These are phyloP conservation scores for Alauda arvensis DNA, from an alignment of 2,797 vertebrate species.

Conservation along the genomic window DNA sequence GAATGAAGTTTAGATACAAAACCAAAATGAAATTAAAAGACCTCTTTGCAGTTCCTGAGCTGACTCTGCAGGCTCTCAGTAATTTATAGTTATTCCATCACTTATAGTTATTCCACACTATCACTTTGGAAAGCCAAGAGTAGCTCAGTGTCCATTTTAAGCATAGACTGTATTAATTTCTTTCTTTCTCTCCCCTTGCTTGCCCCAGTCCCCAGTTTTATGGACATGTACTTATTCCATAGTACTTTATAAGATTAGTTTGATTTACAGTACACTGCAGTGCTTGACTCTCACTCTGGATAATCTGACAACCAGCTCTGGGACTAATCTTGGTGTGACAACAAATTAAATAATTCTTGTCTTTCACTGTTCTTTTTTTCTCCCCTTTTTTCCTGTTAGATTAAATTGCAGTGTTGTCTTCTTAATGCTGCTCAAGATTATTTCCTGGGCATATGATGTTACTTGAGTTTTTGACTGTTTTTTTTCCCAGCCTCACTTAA, in stretches of 20 bases:
- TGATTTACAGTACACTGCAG: neutral
- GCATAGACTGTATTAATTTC: neutral
- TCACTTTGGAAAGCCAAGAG: neutral
- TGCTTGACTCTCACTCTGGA: neutral
- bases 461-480: neutral
- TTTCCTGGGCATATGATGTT: neutral
- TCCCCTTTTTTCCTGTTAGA: neutral
- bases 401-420: neutral
- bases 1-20: constrained; percentile 7
- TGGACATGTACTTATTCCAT: neutral
- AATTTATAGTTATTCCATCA: constrained; percentile 55
- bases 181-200: neutral
- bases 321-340: constrained; percentile 3
- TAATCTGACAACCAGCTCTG: constrained; percentile 23
- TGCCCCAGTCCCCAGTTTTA: neutral
- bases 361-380: neutral
- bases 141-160: neutral
- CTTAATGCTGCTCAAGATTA: neutral
- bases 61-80: neutral
- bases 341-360: neutral
- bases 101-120: too few species aligned
- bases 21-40: neutral
- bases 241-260: neutral
- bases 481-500: neutral
- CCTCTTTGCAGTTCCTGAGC: neutral